Percentiles rank a stretch among this genome's conserved stretches.
Evolutionary conservation across 2,888 invertebrate species (phyloP).

Genomic region (Euproctis similis): DNA sequence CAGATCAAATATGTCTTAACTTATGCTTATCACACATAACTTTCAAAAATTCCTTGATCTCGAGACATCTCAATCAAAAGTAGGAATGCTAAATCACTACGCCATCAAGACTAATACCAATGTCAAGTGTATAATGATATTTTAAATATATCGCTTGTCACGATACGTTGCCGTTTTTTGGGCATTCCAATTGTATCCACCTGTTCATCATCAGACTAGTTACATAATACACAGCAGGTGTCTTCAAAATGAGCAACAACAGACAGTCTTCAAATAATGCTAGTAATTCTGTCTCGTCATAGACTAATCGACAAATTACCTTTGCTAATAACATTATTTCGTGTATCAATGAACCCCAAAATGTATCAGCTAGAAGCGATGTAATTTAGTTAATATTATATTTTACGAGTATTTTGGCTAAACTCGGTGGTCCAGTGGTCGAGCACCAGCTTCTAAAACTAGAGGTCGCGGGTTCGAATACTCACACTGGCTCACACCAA

Average conservation of each 20-base stretch:
- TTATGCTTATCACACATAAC: too few species aligned
- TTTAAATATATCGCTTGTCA: constrained; percentile 36
- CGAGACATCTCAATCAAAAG: too few species aligned
- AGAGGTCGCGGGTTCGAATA: too few species aligned
- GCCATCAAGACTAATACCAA: constrained; percentile 21
- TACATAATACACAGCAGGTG: constrained; percentile 15
- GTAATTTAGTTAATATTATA: too few species aligned
- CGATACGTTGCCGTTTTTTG: constrained; percentile 23
- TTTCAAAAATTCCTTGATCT: too few species aligned
- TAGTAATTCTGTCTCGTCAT: constrained; percentile 13
- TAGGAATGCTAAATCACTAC: constrained; percentile 13
- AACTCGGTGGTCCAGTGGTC: too few species aligned
- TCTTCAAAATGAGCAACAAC: constrained; percentile 7
- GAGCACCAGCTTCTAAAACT: too few species aligned
- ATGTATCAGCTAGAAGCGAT: too few species aligned
- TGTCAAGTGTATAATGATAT: constrained; percentile 37
- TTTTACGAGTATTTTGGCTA: too few species aligned
- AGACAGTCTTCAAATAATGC: constrained; percentile 6
- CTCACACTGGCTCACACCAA: too few species aligned
- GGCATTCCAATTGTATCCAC: constrained; percentile 5
- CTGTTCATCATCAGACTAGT: constrained; percentile 8
- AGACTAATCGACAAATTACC: constrained; percentile 15
- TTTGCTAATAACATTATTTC: constrained; percentile 19
- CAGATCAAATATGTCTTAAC: too few species aligned
- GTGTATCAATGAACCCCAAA: constrained; percentile 18